Evolutionary conservation across 2,797 vertebrate species (phyloP), one percentile per base, ranked within the genome.

Genomic region (Discoglossus pictus): DNA sequence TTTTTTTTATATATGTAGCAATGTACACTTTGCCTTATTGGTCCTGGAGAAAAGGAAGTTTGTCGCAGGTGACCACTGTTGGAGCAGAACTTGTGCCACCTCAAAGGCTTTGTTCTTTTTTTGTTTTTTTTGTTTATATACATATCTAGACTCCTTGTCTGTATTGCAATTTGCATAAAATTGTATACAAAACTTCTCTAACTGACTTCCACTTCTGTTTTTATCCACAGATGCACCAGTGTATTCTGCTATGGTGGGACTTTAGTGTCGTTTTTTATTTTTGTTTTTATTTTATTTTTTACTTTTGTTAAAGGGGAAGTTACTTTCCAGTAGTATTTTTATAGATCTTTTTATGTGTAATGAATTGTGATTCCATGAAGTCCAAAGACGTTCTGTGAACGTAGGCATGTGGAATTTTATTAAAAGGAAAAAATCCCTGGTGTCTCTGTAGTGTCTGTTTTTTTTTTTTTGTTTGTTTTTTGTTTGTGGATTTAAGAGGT

Each of bases 171-270:
- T n/a, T n/a, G n/a, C n/a, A n/a, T n/a, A n/a, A n/a, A n/a, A n/a
- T n/a, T n/a, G n/a, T n/a, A n/a, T 44, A 24, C 24, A 15, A 53
- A 25, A 21, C 34, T 20, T 63, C 5, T 62, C 52, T 71, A 71
- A 71, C 61, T 35, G 36, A 64, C 64, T 34, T 64, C 36, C 60
- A 59, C 55, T 64, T 71, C 6, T 71, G 51, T 71, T 71, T n/a
- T 71, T 71, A 59, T 71, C 31, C 61, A 71, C 68, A 71, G 68
- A 71, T 71, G 52, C 61, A 7, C 68, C 68, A 44, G 68, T 59
- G 61, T 71, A 58, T 71, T 71, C 68, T 35, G 24, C 60, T 64
- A 58, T 71, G 68, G 61, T 63, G 68, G 68, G 61, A 64, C 68
- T 58, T 61, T 71, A 71, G n/a, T 48, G 66, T 62, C 39, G 27